Evolutionary conservation across 2,888 invertebrate species (phyloP).

Genomic region (Caenorhabditis sinica): DNA sequence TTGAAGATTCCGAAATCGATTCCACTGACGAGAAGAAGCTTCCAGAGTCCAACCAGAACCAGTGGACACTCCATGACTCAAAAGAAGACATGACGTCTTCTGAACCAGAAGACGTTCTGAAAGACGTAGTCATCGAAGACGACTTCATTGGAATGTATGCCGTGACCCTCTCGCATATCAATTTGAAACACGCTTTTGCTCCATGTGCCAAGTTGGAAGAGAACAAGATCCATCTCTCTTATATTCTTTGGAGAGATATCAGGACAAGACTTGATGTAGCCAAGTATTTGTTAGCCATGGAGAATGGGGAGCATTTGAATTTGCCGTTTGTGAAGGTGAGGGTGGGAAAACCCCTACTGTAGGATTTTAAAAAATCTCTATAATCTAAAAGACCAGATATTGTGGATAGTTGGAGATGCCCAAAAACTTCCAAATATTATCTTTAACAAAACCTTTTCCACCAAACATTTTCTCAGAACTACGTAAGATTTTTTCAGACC

Average conservation of each 20-base stretch:
- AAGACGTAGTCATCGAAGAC: slow-evolving; percentile 86
- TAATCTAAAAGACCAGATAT: too few relatives aligned
- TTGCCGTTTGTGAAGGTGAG: slow-evolving; percentile 86
- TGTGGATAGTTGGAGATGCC: not conserved
- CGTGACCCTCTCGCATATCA: slow-evolving; percentile 84
- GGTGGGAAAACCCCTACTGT: not conserved
- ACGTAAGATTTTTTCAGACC: slow-evolving; percentile 87
- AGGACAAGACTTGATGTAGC: slow-evolving; percentile 89
- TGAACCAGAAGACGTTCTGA: slow-evolving; percentile 8
- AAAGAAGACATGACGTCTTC: not conserved
- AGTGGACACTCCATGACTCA: slow-evolving; percentile 47
- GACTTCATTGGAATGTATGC: slow-evolving; percentile 95
- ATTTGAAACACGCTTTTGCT: slow-evolving; percentile 84
- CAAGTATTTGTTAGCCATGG: slow-evolving; percentile 90
- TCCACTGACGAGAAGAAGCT: not conserved
- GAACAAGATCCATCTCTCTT: slow-evolving; percentile 92
- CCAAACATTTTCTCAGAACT: too few relatives aligned
- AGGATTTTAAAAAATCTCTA: too few relatives aligned
- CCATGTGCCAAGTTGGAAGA: slow-evolving; percentile 93
- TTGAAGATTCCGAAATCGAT: slow-evolving; percentile 2
- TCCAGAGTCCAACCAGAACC: not conserved
- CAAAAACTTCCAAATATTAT: too few relatives aligned
- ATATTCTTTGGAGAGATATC: slow-evolving; percentile 85
- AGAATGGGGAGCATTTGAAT: slow-evolving; percentile 90
- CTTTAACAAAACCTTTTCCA: too few relatives aligned